These are phyloP conservation scores for Agapostemon virescens DNA, from an alignment of 2,888 invertebrate genomes.

Conservation along the genomic window DNA sequence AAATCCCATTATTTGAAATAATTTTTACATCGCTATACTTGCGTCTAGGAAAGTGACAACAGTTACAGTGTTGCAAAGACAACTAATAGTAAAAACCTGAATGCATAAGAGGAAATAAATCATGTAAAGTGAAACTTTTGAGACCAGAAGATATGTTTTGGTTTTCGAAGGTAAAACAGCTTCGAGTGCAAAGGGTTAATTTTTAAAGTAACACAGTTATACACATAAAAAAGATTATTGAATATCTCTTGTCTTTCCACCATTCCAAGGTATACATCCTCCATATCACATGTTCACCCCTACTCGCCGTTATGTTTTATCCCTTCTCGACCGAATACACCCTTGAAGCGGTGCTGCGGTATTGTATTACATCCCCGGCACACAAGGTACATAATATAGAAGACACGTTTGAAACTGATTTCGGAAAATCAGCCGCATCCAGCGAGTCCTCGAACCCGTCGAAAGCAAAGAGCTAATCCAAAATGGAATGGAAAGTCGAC, in stretches of 20 bases:
- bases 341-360: neutral
- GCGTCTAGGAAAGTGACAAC: too few relatives aligned
- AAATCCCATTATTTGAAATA: too few relatives aligned
- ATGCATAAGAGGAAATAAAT: too few relatives aligned
- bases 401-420: constrained; percentile 5
- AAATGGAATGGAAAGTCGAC: constrained; percentile 18
- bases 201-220: too few relatives aligned
- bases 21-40: too few relatives aligned
- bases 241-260: neutral
- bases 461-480: constrained; percentile 48
- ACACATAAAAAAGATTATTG: too few relatives aligned
- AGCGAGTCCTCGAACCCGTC: constrained; percentile 9
- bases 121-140: too few relatives aligned
- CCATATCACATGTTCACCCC: neutral
- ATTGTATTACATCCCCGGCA: neutral
- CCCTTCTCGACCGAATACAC: neutral
- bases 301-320: neutral
- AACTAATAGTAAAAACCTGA: too few relatives aligned
- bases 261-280: neutral
- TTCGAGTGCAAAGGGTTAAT: too few relatives aligned
- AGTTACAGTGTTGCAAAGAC: too few relatives aligned
- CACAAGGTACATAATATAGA: neutral
- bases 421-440: constrained; percentile 19
- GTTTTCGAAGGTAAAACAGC: too few relatives aligned
- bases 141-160: too few relatives aligned